A percentile compares a stretch with the other conserved stretches of the same genome.
These are phyloP conservation scores for Venustoraphidia nigricollis DNA, from an alignment of 2,888 invertebrate species.

Conservation along the genomic window DNA sequence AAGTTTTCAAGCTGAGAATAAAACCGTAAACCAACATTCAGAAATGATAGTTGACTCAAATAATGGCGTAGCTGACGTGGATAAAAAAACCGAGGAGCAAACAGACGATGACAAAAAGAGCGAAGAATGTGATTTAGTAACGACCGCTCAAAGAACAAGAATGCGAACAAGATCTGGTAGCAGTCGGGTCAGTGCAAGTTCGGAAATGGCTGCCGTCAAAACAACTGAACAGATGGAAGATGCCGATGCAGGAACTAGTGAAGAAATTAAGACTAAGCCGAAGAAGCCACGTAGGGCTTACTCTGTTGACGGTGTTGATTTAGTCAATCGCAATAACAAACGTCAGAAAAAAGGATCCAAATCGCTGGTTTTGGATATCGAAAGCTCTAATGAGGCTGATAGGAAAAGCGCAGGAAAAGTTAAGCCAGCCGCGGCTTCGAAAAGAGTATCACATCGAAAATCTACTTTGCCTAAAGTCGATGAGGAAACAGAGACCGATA, in stretches of 20 bases:
- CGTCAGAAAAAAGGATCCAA: too few relatives aligned
- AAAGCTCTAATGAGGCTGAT: neutral
- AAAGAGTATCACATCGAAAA: neutral
- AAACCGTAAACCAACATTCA: too few relatives aligned
- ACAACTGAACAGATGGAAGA: neutral
- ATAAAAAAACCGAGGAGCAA: neutral
- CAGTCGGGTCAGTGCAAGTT: neutral
- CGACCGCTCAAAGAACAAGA: neutral
- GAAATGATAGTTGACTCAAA: too few relatives aligned
- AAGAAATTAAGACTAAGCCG: too few relatives aligned
- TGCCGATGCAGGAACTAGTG: neutral
- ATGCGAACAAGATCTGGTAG: neutral
- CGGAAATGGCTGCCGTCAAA: constrained; percentile 1
- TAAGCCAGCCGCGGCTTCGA: neutral
- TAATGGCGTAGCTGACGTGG: too few relatives aligned
- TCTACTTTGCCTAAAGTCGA: constrained; percentile 1
- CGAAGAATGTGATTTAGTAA: neutral
- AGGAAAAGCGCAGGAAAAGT: constrained; percentile 3
- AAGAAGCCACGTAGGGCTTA: too few relatives aligned
- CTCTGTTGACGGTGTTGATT: too few relatives aligned
- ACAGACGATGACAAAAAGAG: neutral
- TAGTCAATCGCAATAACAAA: too few relatives aligned
- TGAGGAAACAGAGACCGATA: constrained; percentile 1
- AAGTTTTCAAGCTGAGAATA: neutral
- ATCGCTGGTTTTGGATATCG: too few relatives aligned